These are phyloP conservation scores for Ariolimax columbianus DNA, from an alignment of 2,888 invertebrate genomes.

Conservation along the genomic window DNA sequence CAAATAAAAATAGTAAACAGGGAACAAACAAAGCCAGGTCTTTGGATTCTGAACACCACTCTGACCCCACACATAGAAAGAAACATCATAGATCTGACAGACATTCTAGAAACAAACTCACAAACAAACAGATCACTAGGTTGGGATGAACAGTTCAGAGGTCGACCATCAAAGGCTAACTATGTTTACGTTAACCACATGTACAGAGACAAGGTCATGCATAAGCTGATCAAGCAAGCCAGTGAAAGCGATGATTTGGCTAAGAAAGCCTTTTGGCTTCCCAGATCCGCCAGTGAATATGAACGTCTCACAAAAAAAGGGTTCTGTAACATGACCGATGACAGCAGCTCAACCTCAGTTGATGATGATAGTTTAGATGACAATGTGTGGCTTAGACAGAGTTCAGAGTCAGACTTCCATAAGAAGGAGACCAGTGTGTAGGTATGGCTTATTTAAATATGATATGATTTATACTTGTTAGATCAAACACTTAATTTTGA, in stretches of 20 bases:
- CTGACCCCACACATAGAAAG: slow-evolving; percentile 69
- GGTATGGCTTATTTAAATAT: background rate
- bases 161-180: slow-evolving; percentile 63
- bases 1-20: slow-evolving; percentile 41
- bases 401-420: slow-evolving; percentile 64
- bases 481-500: too few relatives aligned
- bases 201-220: slow-evolving; percentile 71
- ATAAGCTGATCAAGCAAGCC: slow-evolving; percentile 70
- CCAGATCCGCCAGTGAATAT: slow-evolving; percentile 65
- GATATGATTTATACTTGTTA: too few relatives aligned
- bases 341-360: slow-evolving; percentile 64
- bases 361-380: slow-evolving; percentile 69
- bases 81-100: slow-evolving; percentile 59
- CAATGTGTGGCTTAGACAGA: slow-evolving; percentile 73
- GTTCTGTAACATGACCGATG: slow-evolving; percentile 65
- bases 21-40: slow-evolving; percentile 53
- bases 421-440: slow-evolving; percentile 77
- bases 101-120: slow-evolving; percentile 61
- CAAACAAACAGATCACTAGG: slow-evolving; percentile 70
- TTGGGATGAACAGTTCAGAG: slow-evolving; percentile 72
- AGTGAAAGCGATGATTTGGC: slow-evolving; percentile 62
- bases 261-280: slow-evolving; percentile 68
- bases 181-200: slow-evolving; percentile 75
- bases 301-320: slow-evolving; percentile 58
- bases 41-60: slow-evolving; percentile 73